phyloP scores from a whole-genome alignment of 2,888 invertebrate genomes.

The Dolichopus griseipennis region DNA sequence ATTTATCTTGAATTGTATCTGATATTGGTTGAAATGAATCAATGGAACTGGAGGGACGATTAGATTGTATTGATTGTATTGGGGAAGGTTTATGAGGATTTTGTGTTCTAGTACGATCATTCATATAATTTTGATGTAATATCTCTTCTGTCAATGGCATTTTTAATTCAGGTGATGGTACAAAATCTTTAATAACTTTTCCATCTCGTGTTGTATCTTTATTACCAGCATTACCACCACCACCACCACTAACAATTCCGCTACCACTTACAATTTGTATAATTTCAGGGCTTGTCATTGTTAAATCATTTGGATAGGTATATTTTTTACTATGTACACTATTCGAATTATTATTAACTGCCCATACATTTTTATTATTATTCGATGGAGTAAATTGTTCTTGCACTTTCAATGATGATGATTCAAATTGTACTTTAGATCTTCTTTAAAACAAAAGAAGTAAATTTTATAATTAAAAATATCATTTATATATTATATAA shows the following conservation, averaged over 20 bases:
- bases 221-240: too few species aligned
- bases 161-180: slow-evolving; percentile 11
- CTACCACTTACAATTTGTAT: not conserved
- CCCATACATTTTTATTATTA: not conserved
- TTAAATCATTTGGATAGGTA: not conserved
- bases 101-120: not conserved
- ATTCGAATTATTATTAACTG: not conserved
- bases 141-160: not conserved
- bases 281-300: not conserved
- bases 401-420: too few species aligned
- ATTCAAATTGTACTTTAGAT: not conserved
- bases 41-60: not conserved
- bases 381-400: too few species aligned
- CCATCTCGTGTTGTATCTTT: not conserved
- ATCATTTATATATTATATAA: not conserved
- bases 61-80: not conserved
- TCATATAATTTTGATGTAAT: slow-evolving; percentile 2
- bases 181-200: slow-evolving; percentile 5
- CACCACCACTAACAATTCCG: too few species aligned
- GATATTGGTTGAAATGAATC: slow-evolving; percentile 1
- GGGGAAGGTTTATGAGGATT: too few species aligned
- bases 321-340: not conserved
- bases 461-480: not conserved
- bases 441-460: not conserved
- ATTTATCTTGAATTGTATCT: not conserved